Percentiles rank a stretch among this genome's conserved stretches.
These are phyloP conservation scores for Rhinopomastus cyanomelas DNA, from an alignment of 2,113 vertebrate species.

Conservation along the genomic window DNA sequence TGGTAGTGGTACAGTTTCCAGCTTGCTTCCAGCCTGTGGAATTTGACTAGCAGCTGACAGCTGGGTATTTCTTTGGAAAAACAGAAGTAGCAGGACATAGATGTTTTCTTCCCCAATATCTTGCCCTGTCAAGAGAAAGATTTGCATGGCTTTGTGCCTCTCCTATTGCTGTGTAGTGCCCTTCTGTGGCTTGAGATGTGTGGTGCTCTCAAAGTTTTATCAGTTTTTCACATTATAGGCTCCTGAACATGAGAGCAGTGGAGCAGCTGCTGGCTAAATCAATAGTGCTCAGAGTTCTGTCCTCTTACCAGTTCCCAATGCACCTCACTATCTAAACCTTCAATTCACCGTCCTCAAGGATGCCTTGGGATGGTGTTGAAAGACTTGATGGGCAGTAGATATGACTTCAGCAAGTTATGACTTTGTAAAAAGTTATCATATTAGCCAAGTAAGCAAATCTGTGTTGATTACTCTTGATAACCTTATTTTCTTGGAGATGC, in stretches of 20 bases:
- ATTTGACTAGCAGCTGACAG: not conserved
- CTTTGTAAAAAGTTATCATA: too few relatives aligned
- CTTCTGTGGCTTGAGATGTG: not conserved
- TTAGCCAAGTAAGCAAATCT: too few relatives aligned
- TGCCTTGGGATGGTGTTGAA: too few relatives aligned
- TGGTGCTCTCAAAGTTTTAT: not conserved
- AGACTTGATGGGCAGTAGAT: too few relatives aligned
- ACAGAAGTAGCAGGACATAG: not conserved
- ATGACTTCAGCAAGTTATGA: too few relatives aligned
- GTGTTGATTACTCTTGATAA: not conserved
- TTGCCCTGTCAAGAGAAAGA: not conserved
- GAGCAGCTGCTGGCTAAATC: not conserved
- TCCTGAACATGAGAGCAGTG: not conserved
- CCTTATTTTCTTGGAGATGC: not conserved
- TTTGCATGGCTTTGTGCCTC: not conserved
- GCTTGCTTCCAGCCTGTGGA: not conserved
- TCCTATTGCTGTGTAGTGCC: not conserved
- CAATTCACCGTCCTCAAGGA: too few relatives aligned
- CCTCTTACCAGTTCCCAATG: too few relatives aligned
- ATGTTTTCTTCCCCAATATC: not conserved
- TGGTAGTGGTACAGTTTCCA: not conserved
- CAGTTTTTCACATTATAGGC: not conserved
- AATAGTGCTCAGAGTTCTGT: not conserved
- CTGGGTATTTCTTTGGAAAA: not conserved
- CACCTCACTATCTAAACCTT: too few relatives aligned